Conservation (phyloP, 2,888 invertebrate species). For the Drosophila nigritarsus region DNA sequence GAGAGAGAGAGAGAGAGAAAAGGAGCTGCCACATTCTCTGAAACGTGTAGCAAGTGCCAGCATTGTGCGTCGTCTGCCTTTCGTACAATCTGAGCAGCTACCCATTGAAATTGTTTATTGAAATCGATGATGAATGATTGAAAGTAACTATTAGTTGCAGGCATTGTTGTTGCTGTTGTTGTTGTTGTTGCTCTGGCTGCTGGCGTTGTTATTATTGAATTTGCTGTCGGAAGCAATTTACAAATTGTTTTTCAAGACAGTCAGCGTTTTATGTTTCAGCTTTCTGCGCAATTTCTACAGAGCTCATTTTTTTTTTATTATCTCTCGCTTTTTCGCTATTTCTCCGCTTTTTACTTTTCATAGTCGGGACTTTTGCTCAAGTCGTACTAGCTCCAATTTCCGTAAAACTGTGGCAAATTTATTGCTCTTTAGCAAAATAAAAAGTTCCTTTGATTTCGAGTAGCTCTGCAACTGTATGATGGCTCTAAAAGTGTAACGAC, state of each 20-base stretch:
- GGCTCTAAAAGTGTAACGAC: neutral
- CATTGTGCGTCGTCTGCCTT: constrained; percentile 61
- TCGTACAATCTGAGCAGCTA: constrained; percentile 41
- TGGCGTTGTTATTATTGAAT: constrained; percentile 70
- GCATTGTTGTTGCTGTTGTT: constrained; percentile 33
- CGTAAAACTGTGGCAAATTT: constrained; percentile 18
- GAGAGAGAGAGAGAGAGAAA: neutral
- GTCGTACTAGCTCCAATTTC: constrained; percentile 5
- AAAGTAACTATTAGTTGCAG: constrained; percentile 76
- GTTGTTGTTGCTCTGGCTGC: constrained; percentile 26
- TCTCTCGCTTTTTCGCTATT: constrained; percentile 16
- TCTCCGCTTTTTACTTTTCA: constrained; percentile 42
- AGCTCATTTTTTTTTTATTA: constrained; percentile 19
- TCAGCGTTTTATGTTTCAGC: constrained; percentile 50
- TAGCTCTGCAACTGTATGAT: neutral
- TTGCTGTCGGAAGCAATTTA: constrained; percentile 79
- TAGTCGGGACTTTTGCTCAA: constrained; percentile 13
- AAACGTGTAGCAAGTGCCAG: constrained; percentile 54
- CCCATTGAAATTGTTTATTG: constrained; percentile 79
- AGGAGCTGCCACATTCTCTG: constrained; percentile 19
- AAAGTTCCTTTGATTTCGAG: constrained; percentile 21
- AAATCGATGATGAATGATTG: constrained; percentile 79
- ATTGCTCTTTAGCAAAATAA: neutral
- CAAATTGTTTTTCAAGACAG: constrained; percentile 75
- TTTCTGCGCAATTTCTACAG: constrained; percentile 43